These are phyloP conservation scores for Rhagoletis pomonella DNA, from an alignment of 1,140 invertebrate species.

Conservation along the genomic window DNA sequence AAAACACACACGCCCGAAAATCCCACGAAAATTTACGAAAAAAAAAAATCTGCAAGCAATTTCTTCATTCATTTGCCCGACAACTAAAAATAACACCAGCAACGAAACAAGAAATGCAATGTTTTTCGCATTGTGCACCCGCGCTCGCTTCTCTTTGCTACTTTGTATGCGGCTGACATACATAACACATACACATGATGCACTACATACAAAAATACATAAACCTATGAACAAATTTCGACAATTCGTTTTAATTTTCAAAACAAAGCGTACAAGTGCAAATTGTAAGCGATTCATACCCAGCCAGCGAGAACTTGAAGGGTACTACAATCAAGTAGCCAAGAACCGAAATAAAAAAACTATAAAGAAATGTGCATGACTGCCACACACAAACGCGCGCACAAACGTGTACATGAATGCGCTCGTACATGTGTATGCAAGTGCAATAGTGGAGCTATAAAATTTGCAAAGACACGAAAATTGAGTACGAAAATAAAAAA, in stretches of 20 bases:
- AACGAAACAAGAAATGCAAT: constrained; percentile 40
- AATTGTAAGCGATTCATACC: constrained; percentile 24
- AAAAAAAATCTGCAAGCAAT: background rate
- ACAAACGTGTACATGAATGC: no score
- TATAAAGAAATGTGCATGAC: background rate
- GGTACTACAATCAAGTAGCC: background rate
- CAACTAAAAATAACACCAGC: constrained; percentile 45
- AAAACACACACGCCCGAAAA: background rate
- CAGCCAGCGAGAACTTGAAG: background rate
- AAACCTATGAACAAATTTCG: background rate
- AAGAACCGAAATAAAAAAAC: background rate
- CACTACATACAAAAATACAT: background rate
- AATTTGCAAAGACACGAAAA: constrained; percentile 43
- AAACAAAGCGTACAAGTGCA: constrained; percentile 31
- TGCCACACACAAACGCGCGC: background rate
- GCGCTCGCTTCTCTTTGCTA: background rate
- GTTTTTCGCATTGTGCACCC: background rate
- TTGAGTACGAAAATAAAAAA: constrained; percentile 35
- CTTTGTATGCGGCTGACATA: background rate
- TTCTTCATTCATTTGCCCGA: constrained; percentile 8
- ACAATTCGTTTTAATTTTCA: constrained; percentile 21
- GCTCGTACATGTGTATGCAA: background rate
- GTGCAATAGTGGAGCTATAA: constrained; percentile 15
- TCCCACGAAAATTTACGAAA: background rate
- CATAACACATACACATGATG: no score